A percentile compares a stretch with the other conserved stretches of the same genome.
Conservation (phyloP, 2,113 vertebrate species). For the Phylloscopus trochiloides region DNA sequence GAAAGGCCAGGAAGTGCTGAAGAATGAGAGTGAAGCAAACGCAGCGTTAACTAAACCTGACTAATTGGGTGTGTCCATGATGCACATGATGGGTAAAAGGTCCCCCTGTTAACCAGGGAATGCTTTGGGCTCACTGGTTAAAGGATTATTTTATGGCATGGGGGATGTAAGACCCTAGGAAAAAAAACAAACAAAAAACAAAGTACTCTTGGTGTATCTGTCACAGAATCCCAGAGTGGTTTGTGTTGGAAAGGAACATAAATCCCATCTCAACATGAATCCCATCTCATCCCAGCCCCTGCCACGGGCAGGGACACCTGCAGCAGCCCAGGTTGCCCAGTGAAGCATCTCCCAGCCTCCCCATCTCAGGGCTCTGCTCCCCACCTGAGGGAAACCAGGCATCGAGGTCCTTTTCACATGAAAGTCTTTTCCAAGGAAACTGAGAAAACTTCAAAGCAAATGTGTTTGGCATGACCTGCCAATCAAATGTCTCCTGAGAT, state of each 20-base stretch:
- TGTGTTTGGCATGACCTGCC: neutral
- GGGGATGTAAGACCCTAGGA: neutral
- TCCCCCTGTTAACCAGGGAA: neutral
- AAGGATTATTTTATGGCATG: neutral
- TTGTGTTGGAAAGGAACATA: neutral
- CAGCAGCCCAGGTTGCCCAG: neutral
- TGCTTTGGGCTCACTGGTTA: neutral
- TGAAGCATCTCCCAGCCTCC: neutral
- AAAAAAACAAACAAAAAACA: too few relatives aligned
- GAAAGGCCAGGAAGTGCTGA: neutral
- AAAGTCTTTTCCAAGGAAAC: neutral
- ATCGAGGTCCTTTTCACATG: neutral
- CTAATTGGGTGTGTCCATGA: neutral
- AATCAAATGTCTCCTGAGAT: neutral
- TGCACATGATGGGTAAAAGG: neutral
- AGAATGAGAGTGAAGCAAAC: neutral
- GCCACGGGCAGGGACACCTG: neutral
- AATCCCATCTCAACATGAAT: neutral
- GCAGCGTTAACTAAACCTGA: neutral
- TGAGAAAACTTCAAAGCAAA: neutral
- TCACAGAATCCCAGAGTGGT: neutral
- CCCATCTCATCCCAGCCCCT: neutral
- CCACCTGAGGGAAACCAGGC: neutral
- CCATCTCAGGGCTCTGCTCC: neutral
- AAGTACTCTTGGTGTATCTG: accelerated